Evolutionary conservation across 2,113 vertebrate species (phyloP), one percentile per base, ranked within the genome.

Genomic region (Gambusia holbrooki): DNA sequence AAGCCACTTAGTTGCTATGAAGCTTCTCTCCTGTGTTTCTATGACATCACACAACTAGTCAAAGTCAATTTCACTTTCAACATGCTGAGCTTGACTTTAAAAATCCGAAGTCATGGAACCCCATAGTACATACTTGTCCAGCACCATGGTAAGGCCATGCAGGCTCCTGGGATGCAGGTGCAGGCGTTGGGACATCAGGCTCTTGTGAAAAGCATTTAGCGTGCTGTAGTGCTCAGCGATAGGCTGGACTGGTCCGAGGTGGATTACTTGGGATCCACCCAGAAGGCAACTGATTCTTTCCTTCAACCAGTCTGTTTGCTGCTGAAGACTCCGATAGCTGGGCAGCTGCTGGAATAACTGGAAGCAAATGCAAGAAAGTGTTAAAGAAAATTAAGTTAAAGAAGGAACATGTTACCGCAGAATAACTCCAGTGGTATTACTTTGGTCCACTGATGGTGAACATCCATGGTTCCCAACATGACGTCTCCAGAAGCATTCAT

Each of bases 401-500:
- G n/a, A 66, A 6, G 6, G 12, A 19, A 33, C 0, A 66, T 30
- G 4, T 29, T 58, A 11, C 13, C 30, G 32, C 37, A 42, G 30
- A 30, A 33, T 4, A 5, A 40, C 32, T 58, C 62, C 4, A 35
- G 70, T 51, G 64, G 19, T 72, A 85, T 95, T 95, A 99, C 98
- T 91, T 96, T 96, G 22, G 93, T 94, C 98, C 98, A 99, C 83
- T 99, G 96, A 60, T 99, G 96, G 79, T 99, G 98, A 80, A 99
- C 98, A 61, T 99, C 98, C 94, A 94, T 97, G 62, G 96, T 98
- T 85, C 98, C 98, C 74, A 99, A 93, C 96, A 98, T 97, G 58
- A 98, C 88, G 15, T 98, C 94, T 65, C 98, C 97, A 22, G 93
- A 93, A 0, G 96, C 96, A 27, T 96, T 98, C 96, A 99, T 92